Conservation (phyloP, 2,113 vertebrate species). For the Cochlearius cochlearius region DNA sequence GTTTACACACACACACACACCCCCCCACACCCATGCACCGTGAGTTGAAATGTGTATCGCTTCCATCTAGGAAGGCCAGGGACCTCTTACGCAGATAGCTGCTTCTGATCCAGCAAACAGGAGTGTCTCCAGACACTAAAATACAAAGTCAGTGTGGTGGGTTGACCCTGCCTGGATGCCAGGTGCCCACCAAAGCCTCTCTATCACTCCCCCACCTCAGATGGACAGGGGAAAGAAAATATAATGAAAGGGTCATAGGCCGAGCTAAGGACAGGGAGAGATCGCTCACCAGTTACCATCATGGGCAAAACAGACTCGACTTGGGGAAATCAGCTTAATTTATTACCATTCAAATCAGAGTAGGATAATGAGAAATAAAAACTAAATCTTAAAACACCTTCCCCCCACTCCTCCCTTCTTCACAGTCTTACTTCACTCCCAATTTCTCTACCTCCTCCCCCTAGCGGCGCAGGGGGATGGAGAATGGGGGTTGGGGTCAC, state of each 20-base stretch:
- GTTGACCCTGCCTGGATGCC: background rate
- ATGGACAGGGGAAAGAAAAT: background rate
- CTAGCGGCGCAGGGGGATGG: accelerated
- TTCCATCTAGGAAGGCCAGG: background rate
- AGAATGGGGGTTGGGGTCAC: background rate
- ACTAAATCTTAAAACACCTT: background rate
- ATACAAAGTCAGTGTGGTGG: background rate
- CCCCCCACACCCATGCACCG: background rate
- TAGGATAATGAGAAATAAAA: background rate
- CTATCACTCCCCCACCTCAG: background rate
- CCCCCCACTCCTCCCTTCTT: background rate
- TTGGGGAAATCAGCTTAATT: background rate
- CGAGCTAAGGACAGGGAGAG: background rate
- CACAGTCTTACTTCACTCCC: background rate
- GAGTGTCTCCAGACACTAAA: background rate
- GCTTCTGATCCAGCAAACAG: background rate
- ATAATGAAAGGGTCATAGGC: background rate
- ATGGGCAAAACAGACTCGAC: background rate
- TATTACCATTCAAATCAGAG: background rate
- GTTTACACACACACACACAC: background rate
- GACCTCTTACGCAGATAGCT: background rate
- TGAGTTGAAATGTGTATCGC: background rate
- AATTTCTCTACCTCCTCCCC: background rate
- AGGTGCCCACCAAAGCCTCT: background rate
- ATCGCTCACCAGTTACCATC: background rate